Percentiles rank a stretch among this genome's conserved stretches.
Evolutionary conservation across 1,140 invertebrate species (phyloP).

Genomic region (Scaptomyza hsui): DNA sequence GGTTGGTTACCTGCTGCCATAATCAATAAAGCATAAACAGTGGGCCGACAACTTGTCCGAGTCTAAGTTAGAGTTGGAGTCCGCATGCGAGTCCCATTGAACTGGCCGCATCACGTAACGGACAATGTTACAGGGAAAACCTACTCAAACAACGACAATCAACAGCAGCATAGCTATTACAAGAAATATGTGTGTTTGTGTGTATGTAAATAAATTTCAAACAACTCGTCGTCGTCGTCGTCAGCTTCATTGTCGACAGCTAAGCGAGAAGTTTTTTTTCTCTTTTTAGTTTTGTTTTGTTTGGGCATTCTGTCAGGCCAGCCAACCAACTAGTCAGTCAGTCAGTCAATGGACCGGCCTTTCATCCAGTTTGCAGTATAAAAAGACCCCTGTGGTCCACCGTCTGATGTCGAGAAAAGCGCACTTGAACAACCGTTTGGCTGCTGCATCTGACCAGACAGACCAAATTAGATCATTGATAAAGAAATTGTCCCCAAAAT

Average conservation of each 20-base stretch:
- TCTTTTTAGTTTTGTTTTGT: conserved; percentile 14
- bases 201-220: conserved; percentile 9
- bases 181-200: conserved; percentile 16
- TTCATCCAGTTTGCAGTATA: conserved; percentile 28
- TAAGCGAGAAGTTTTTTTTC: conserved; percentile 47
- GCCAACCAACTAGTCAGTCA: conserved; percentile 22
- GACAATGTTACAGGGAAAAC: conserved; percentile 67
- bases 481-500: no score
- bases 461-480: conserved; percentile 55
- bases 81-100: conserved; percentile 43
- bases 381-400: conserved; percentile 48
- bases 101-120: conserved; percentile 69
- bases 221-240: conserved; percentile 29
- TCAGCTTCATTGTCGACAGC: conserved; percentile 44
- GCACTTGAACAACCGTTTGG: conserved; percentile 24
- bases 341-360: conserved; percentile 41
- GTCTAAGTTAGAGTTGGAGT: background rate
- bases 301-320: conserved; percentile 57
- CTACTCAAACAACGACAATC: conserved; percentile 37
- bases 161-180: conserved; percentile 8
- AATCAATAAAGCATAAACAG: conserved; percentile 79
- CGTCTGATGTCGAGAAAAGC: conserved; percentile 18
- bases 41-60: conserved; percentile 48
- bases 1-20: conserved; percentile 68
- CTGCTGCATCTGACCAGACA: conserved; percentile 16